Conservation (phyloP, 2,888 invertebrate genomes). For the Mythimna impura region DNA sequence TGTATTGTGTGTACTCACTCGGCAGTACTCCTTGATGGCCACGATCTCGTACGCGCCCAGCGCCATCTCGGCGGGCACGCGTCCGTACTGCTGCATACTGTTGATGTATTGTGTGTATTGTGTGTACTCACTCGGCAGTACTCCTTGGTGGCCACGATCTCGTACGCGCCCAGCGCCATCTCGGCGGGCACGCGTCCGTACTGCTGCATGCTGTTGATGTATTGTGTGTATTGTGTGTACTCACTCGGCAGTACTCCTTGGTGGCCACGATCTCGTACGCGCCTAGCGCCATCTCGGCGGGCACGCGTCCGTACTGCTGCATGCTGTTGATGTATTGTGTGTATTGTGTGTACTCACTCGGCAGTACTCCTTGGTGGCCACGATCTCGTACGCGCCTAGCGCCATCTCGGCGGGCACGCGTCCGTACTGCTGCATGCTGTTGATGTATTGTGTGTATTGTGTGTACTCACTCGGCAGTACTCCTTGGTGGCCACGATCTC, state of each 20-base stretch:
- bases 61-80: conserved; percentile 95
- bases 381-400: conserved; percentile 98
- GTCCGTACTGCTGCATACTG: conserved; percentile 86
- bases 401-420: conserved; percentile 95
- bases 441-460: too few relatives aligned
- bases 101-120: too few relatives aligned
- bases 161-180: conserved; percentile 98
- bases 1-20: conserved; percentile 90
- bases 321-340: conserved; percentile 66
- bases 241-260: conserved; percentile 98
- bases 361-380: conserved; percentile 99
- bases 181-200: conserved; percentile 93
- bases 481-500: conserved; percentile 99
- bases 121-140: conserved; percentile 95
- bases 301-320: conserved; percentile 87
- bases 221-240: too few relatives aligned
- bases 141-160: conserved; percentile 98
- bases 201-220: conserved; percentile 79
- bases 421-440: conserved; percentile 86
- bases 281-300: conserved; percentile 97
- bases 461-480: conserved; percentile 95
- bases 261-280: conserved; percentile 99
- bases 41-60: conserved; percentile 99
- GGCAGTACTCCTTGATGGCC: conserved; percentile 99
- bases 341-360: conserved; percentile 91